Evolutionary conservation across 2,113 vertebrate genomes (phyloP), one percentile per base, ranked within the genome.

Genomic region (Mola mola): DNA sequence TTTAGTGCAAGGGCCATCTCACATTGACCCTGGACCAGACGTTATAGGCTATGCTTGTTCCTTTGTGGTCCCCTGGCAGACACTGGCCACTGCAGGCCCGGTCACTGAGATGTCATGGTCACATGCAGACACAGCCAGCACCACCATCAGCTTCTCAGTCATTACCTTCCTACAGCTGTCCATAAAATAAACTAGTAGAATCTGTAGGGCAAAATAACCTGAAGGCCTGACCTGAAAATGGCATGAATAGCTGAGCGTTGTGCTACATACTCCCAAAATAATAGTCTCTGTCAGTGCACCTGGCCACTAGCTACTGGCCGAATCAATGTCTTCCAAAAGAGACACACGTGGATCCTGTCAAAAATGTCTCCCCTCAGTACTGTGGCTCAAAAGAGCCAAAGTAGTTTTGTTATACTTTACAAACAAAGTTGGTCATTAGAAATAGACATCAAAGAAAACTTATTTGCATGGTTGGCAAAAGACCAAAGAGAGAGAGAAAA

Each of bases 161-260:
- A 89, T 89, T 90, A 90, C 81, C 79, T 87, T 82, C 84, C 81
- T 88, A 86, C 84, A 86, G 76, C 69, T 61, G 42, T 82, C 79
- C 77, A 83, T 72, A 73, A 77, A 81, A 81, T 61, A 83, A 81
- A 85, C 84, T 75, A 85, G 75, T 84, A 82, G 81, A 83, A 75
- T 85, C 79, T 84, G 76, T 63, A 82, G 73, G 68, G 65, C 74
- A 59, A 83, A 85, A 85, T 87, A 83, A 87, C 87, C 87, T 85
- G 63, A 78, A 87, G 87, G 87, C 66, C 85, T 88, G 87, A 90
- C 87, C 87, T 86, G 85, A 86, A 89, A 90, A 89, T 88, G 86
- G 84, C 85, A 87, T 75, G 83, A 85, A 85, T 85, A 82, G 84
- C 89, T 62, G 49, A 63, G 82, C 80, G 83, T 85, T 81, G 72